Evolutionary conservation across 2,113 vertebrate species (phyloP), one percentile per base, ranked within the genome.

Genomic region (Tiliqua scincoides): DNA sequence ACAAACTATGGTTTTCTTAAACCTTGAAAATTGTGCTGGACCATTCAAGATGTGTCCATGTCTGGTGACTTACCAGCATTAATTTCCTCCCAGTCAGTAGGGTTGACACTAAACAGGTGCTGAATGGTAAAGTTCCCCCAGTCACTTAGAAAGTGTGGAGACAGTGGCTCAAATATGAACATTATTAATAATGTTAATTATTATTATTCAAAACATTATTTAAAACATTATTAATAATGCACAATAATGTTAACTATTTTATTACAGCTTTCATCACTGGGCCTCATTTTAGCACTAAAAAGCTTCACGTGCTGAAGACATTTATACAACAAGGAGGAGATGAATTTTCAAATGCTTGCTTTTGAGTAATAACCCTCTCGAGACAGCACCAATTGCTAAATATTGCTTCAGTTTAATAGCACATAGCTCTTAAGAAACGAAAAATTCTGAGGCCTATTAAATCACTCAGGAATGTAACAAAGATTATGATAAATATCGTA

Each of bases 361-460:
- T 95, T 91, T 91, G 74, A 96, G 90, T 89, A 93, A 95, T 92
- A 88, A 85, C 85, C 91, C 93, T 95, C 92, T 94, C 85, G 90
- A 92, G 81, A 90, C 84, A 89, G 87, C 85, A 94, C 70, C 89
- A 94, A 93, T 85, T 91, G 92, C 89, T 89, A 89, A 93, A 87
- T 85, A 93, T 81, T 74, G 89, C 90, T 80, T 91, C 82, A 65
- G 75, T 86, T 94, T 91, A 95, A 94, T 86, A 94, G 93, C 93
- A 95, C 20, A 18, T 85, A 94, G 91, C 92, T 95, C 88, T 92
- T 94, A 93, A 92, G 85, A 93, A 94, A 88, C 27, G 72, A 86
- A 93, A 84, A 88, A 83, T 93, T 91, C 81, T 82, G 82, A 80
- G 90, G 91, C 76, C 80, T 90, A 92, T 92, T 94, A 95, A 94